Conservation (phyloP, 2,888 invertebrate genomes). For the Scaeva pyrastri region DNA sequence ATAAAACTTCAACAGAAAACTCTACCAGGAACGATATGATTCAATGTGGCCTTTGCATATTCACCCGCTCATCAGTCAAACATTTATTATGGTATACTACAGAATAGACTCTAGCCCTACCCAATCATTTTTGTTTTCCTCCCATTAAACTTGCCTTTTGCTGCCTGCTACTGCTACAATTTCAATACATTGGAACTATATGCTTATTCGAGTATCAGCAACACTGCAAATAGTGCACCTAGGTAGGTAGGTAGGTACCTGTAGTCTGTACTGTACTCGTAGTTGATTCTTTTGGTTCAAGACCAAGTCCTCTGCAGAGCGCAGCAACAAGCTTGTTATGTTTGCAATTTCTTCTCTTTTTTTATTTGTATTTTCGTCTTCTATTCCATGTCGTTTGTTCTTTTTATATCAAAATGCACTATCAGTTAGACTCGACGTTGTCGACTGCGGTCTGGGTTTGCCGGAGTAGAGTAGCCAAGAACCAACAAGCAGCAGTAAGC, state of each 20-base stretch:
- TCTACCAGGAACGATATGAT: neutral
- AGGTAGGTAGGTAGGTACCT: neutral
- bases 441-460: neutral
- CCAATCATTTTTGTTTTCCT: neutral
- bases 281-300: constrained; percentile 24
- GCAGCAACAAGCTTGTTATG: constrained; percentile 70
- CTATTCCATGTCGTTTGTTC: constrained; percentile 21
- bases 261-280: neutral
- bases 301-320: constrained; percentile 12
- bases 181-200: neutral
- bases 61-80: neutral
- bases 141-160: neutral
- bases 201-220: constrained; percentile 9
- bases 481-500: constrained; percentile 7
- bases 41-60: neutral
- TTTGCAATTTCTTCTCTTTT: constrained; percentile 31
- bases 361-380: constrained; percentile 25
- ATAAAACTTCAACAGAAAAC: neutral
- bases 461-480: neutral
- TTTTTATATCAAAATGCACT: constrained; percentile 69
- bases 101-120: neutral
- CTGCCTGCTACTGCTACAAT: constrained; percentile 9
- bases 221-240: constrained; percentile 24
- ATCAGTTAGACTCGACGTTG: constrained; percentile 7
- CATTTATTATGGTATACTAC: neutral